Evolutionary conservation across 2,113 vertebrate genomes (phyloP).

Genomic region (Pleuronectes platessa): DNA sequence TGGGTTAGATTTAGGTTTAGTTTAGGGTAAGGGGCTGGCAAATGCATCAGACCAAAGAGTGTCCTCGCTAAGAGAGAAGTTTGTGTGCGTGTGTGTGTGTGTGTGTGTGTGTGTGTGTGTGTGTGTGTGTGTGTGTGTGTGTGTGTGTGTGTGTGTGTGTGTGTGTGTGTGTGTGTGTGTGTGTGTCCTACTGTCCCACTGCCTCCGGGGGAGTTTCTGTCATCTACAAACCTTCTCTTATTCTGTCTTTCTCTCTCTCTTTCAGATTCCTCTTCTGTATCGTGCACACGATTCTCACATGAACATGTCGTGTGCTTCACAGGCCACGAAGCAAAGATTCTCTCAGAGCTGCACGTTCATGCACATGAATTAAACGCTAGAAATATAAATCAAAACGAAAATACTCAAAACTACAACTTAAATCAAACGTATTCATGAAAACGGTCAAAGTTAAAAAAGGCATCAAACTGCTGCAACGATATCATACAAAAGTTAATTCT

Average conservation of each 20-base stretch:
- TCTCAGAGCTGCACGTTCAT: background rate
- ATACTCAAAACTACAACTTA: background rate
- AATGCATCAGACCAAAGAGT: too few species aligned
- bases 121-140: conserved; percentile 14
- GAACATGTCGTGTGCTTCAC: background rate
- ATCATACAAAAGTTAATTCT: too few species aligned
- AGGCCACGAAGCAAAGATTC: background rate
- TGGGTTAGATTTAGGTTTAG: too few species aligned
- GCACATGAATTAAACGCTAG: background rate
- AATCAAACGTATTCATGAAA: background rate
- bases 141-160: conserved; percentile 6
- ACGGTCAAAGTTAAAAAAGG: background rate
- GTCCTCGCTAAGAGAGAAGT: too few species aligned
- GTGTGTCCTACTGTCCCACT: conserved; percentile 41
- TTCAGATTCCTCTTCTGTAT: background rate
- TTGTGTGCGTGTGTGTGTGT: conserved; percentile 3
- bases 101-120: conserved; percentile 11
- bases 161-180: conserved; percentile 11
- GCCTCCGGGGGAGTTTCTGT: conserved; percentile 52
- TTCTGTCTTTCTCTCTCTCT: background rate
- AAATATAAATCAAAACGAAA: background rate
- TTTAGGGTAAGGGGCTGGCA: too few species aligned
- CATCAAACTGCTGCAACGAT: background rate
- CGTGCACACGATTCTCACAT: background rate
- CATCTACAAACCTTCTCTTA: conserved; percentile 44